Evolutionary conservation across 2,888 invertebrate species (phyloP).

Genomic region (Helleia helle): DNA sequence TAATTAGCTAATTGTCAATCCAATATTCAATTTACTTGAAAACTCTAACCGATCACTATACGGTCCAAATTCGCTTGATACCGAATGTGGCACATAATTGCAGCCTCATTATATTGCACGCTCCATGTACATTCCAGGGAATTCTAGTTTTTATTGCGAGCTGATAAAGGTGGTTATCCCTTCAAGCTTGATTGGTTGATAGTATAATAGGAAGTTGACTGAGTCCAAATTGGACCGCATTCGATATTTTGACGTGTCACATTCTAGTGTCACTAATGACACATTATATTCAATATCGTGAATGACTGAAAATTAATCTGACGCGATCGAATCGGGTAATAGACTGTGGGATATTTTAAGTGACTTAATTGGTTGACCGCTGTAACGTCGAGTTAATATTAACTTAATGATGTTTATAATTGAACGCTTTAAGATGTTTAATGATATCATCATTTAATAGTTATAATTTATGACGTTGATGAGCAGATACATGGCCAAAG

Average conservation of each 20-base stretch:
- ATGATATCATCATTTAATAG: not conserved
- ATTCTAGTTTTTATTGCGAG: constrained; percentile 13
- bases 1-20: constrained; percentile 57
- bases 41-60: constrained; percentile 10
- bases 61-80: constrained; percentile 6
- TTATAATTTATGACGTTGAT: no score
- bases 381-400: not conserved
- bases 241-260: constrained; percentile 29
- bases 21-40: constrained; percentile 1
- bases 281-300: constrained; percentile 28
- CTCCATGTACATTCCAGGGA: constrained; percentile 10
- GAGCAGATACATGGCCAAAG: no score
- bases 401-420: not conserved
- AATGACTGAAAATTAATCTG: constrained; percentile 44
- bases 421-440: not conserved
- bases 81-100: constrained; percentile 28
- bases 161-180: not conserved
- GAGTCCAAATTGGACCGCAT: constrained; percentile 13
- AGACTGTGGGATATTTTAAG: constrained; percentile 12
- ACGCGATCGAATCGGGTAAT: constrained; percentile 22
- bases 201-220: constrained; percentile 1
- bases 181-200: not conserved
- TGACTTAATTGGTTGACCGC: constrained; percentile 2
- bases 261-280: constrained; percentile 24
- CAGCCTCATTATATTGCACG: constrained; percentile 35